Evolutionary conservation across 2,113 vertebrate species (phyloP), one percentile per base, ranked within the genome.

Genomic region (Lepidothrix coronata): DNA sequence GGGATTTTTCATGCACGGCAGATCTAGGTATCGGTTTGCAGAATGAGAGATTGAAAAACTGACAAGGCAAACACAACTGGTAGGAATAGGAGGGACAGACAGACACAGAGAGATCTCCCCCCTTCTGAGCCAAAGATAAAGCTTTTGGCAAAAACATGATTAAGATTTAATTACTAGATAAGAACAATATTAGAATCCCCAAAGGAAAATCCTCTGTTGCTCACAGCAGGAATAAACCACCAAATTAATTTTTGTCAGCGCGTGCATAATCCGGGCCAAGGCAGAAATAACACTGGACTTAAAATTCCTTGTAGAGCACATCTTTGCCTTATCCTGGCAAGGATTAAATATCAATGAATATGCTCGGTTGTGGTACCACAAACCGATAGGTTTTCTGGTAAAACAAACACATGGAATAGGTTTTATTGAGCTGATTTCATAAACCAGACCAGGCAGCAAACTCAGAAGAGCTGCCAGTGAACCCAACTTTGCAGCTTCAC

Each of bases 101-200:
- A 7, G 44, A 79, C 14, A 39, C 9, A 19, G 22, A 72, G 54
- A 59, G 3, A 15, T 65, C 43, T 65, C 8, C 59, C 5, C 8
- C 21, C 43, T 35, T 81, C 48, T 3, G 19, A 87, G 76, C 4
- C 24, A 86, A 84, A 88, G 30, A 57, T 31, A 51, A 8, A 30
- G 65, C 46, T 93, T 92, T 77, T 82, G 79, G 71, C 8, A 85
- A 91, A 89, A 96, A 90, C 12, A 30, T n/a, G 15, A 75, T 89
- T 76, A 78, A 86, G 48, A 87, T 75, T 85, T 90, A 89, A 75
- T 89, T 93, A 62, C 82, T 77, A n/a, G n/a, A 48, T 71, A 88
- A 76, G 41, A 85, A 67, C 18, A 78, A 68, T 35, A n/a, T 71
- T 41, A 76, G 70, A 76, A 88, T 91, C 30, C 71, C 68, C 44